phyloP scores from a whole-genome alignment of 2,888 invertebrate genomes.

The Phalera bucephala region DNA sequence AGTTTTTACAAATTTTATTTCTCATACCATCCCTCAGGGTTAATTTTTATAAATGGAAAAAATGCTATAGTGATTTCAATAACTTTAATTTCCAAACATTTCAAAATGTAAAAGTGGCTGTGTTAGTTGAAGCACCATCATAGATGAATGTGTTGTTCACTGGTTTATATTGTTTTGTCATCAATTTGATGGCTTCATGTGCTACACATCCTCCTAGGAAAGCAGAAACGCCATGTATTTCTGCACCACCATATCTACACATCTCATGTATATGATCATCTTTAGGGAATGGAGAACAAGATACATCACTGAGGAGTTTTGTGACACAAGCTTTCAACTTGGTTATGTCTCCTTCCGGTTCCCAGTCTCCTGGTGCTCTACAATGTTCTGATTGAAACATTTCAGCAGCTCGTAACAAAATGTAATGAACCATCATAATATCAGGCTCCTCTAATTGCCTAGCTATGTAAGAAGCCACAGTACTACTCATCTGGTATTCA shows the following conservation, averaged over 20 bases:
- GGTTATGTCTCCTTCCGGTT: conserved; percentile 95
- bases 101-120: conserved; percentile 91
- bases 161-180: conserved; percentile 98
- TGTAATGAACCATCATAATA: conserved; percentile 94
- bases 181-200: conserved; percentile 97
- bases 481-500: conserved; percentile 88
- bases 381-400: conserved; percentile 94
- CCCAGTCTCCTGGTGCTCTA: conserved; percentile 94
- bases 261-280: conserved; percentile 98
- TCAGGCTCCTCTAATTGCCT: conserved; percentile 92
- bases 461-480: conserved; percentile 83
- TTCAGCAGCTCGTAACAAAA: conserved; percentile 95
- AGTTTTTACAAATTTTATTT: conserved; percentile 2
- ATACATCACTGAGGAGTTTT: conserved; percentile 93
- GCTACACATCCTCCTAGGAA: conserved; percentile 96
- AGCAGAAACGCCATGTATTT: conserved; percentile 96
- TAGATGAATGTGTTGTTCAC: conserved; percentile 97
- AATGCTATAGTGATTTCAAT: conserved; percentile 19
- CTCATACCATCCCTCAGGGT: background rate
- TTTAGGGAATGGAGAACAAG: conserved; percentile 89
- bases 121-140: conserved; percentile 95
- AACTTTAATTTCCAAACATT: conserved; percentile 27
- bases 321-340: conserved; percentile 89
- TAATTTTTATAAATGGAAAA: conserved; percentile 6
- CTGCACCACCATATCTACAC: conserved; percentile 96